Percentiles rank a stretch among this genome's conserved stretches.
Conservation (phyloP, 2,888 invertebrate genomes). For the Terebella lapidaria region DNA sequence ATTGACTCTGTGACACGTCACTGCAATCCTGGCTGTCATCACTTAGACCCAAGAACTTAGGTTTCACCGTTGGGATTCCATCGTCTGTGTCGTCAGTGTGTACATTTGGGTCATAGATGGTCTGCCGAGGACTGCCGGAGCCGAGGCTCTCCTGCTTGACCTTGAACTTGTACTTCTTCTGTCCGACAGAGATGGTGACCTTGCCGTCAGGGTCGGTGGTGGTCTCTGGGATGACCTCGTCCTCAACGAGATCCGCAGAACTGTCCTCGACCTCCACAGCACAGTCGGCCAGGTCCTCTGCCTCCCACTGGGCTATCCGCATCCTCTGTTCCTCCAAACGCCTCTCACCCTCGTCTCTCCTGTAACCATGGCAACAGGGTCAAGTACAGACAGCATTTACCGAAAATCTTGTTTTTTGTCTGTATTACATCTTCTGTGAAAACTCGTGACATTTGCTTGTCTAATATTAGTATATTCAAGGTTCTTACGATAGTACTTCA, state of each 20-base stretch:
- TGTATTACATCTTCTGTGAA: too few relatives aligned
- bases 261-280: not conserved
- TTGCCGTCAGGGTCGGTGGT: not conserved
- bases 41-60: not conserved
- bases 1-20: not conserved
- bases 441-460: too few relatives aligned
- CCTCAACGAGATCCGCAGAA: too few relatives aligned
- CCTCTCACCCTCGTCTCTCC: not conserved
- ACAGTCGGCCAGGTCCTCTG: not conserved
- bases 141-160: not conserved
- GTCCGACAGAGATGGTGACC: slow-evolving; percentile 5
- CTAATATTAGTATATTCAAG: too few relatives aligned
- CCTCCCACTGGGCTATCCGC: too few relatives aligned
- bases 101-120: slow-evolving; percentile 1
- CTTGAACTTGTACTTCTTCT: not conserved
- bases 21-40: not conserved
- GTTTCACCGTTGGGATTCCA: slow-evolving; percentile 4
- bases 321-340: not conserved
- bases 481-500: slow-evolving; percentile 13
- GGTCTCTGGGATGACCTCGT: slow-evolving; percentile 2
- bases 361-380: not conserved
- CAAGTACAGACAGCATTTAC: too few relatives aligned
- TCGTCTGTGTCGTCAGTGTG: slow-evolving; percentile 2
- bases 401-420: too few relatives aligned
- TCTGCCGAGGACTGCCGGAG: not conserved